These are phyloP conservation scores for Masnerella sp. DNA, from an alignment of 2,888 invertebrate species.

Conservation along the genomic window DNA sequence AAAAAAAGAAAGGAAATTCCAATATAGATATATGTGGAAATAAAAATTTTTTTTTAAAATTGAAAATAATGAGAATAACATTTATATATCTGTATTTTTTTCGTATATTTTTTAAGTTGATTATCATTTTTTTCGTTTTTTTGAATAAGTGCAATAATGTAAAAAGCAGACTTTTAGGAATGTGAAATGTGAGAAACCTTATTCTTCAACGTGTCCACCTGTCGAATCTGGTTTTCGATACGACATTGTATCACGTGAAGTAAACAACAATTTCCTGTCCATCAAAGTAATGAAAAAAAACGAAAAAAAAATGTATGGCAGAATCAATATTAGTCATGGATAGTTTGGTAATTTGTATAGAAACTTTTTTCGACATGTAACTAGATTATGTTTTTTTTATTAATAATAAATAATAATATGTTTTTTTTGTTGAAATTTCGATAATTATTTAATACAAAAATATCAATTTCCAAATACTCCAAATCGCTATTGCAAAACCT, in stretches of 20 bases:
- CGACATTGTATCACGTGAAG: slow-evolving; percentile 65
- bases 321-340: no score
- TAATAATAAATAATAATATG: no score
- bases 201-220: slow-evolving; percentile 14
- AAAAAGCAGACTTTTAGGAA: slow-evolving; percentile 25
- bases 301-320: slow-evolving; percentile 1
- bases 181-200: slow-evolving; percentile 1
- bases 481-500: no score
- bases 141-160: slow-evolving; percentile 22
- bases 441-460: no score
- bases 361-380: no score
- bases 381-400: no score
- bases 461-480: no score
- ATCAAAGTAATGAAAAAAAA: slow-evolving; percentile 65
- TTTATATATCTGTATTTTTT: no score
- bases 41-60: no score
- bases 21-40: neutral
- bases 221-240: slow-evolving; percentile 43
- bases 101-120: neutral
- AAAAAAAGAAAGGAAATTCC: neutral
- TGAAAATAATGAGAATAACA: no score
- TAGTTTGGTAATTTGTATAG: no score
- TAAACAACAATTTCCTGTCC: slow-evolving; percentile 63
- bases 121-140: neutral
- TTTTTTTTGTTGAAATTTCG: no score